phyloP scores from a whole-genome alignment of 2,113 vertebrate genomes.

The Noctilio leporinus region DNA sequence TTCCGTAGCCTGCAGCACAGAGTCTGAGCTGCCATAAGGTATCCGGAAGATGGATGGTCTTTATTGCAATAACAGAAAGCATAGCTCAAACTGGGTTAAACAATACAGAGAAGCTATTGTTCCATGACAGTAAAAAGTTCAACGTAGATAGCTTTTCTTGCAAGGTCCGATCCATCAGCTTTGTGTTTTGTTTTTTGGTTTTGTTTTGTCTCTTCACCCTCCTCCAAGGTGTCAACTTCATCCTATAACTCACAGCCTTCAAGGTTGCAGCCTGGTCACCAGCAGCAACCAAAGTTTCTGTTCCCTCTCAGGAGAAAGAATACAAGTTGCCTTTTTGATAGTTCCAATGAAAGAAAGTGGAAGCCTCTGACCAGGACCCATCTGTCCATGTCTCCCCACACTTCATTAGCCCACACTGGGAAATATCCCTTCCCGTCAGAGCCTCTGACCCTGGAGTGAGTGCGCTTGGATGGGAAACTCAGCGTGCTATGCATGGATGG shows the following conservation, averaged over 20 bases:
- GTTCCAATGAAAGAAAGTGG: neutral
- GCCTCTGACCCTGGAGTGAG: neutral
- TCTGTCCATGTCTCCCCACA: neutral
- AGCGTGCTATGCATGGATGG: fast-evolving
- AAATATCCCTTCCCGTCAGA: neutral
- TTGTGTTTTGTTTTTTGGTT: neutral
- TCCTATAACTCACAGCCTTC: neutral
- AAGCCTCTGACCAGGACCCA: neutral
- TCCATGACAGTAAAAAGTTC: neutral
- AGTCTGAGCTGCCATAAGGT: neutral
- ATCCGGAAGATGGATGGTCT: neutral
- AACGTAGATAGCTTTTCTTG: neutral
- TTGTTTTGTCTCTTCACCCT: neutral
- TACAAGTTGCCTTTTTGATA: neutral
- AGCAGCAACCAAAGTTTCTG: neutral
- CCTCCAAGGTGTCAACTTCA: neutral
- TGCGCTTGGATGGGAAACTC: neutral
- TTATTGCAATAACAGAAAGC: neutral
- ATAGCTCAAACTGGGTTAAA: neutral
- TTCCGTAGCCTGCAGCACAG: neutral
- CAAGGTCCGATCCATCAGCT: neutral
- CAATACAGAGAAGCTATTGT: neutral
- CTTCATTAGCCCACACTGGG: neutral
- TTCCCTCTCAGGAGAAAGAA: neutral
- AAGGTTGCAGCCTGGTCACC: neutral